phyloP scores from a whole-genome alignment of 2,113 vertebrate species.

The Plestiodon gilberti region DNA sequence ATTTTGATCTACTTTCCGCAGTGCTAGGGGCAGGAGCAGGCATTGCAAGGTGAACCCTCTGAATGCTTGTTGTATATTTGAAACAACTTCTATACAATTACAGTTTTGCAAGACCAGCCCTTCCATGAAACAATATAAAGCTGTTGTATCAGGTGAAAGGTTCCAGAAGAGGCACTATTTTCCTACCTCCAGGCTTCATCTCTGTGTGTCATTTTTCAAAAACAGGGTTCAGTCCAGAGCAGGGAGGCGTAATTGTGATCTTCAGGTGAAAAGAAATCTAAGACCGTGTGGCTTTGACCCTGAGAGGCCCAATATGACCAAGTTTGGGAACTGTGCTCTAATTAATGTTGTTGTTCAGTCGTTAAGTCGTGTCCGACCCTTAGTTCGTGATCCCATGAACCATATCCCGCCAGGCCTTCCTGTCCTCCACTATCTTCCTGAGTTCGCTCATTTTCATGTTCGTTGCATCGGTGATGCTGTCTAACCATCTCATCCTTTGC shows the following conservation, averaged over 20 bases:
- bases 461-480: too few relatives aligned
- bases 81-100: neutral
- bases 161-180: neutral
- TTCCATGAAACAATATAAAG: neutral
- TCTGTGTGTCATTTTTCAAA: neutral
- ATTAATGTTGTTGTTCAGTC: too few relatives aligned
- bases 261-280: conserved; percentile 4
- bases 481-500: too few relatives aligned
- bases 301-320: neutral
- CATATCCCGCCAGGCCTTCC: too few relatives aligned
- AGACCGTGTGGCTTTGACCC: neutral
- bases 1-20: neutral
- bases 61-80: neutral
- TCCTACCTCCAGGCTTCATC: neutral
- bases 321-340: neutral
- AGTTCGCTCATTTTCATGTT: too few relatives aligned
- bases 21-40: neutral
- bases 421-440: too few relatives aligned
- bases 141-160: neutral
- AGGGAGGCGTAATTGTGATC: neutral
- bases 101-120: neutral
- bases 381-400: too few relatives aligned
- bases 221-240: neutral
- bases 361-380: too few relatives aligned
- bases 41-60: neutral